Evolutionary conservation across 1,140 invertebrate genomes (phyloP).

Genomic region (Tetramorium parvispinum): DNA sequence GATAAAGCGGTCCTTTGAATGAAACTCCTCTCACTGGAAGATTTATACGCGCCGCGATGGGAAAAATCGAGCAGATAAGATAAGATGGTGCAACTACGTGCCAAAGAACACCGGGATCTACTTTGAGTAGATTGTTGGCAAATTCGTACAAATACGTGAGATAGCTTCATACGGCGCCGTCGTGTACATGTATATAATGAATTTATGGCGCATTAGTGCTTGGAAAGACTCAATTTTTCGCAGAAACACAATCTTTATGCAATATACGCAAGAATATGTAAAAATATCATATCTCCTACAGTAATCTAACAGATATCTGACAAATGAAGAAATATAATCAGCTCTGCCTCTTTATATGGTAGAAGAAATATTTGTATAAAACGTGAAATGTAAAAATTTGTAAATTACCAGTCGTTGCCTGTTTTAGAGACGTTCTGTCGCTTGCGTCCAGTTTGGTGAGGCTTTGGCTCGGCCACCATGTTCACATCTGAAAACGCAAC

Average conservation of each 20-base stretch:
- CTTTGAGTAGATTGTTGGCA: slow-evolving; percentile 43
- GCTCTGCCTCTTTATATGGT: background rate
- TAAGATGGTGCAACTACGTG: slow-evolving; percentile 49
- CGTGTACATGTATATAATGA: background rate
- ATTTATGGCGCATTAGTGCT: background rate
- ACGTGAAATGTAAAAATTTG: slow-evolving; percentile 68
- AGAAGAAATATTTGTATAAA: background rate
- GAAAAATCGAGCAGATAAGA: slow-evolving; percentile 53
- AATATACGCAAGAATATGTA: background rate
- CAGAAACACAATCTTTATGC: slow-evolving; percentile 9
- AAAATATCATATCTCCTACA: background rate
- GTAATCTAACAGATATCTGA: background rate
- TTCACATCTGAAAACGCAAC: slow-evolving; percentile 88
- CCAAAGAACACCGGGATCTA: slow-evolving; percentile 46
- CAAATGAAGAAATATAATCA: background rate
- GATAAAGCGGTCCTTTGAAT: slow-evolving; percentile 73
- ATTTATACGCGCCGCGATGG: slow-evolving; percentile 74
- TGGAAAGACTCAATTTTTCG: background rate
- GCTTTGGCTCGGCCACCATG: slow-evolving; percentile 94
- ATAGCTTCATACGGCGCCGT: background rate
- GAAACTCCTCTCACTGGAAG: slow-evolving; percentile 68
- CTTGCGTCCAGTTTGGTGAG: slow-evolving; percentile 93
- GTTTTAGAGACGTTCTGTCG: slow-evolving; percentile 92
- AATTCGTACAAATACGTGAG: slow-evolving; percentile 39
- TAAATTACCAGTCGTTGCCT: slow-evolving; percentile 92